Percentiles rank a stretch among this genome's conserved stretches.
phyloP scores from a whole-genome alignment of 2,797 vertebrate species.

The Argentina silus region DNA sequence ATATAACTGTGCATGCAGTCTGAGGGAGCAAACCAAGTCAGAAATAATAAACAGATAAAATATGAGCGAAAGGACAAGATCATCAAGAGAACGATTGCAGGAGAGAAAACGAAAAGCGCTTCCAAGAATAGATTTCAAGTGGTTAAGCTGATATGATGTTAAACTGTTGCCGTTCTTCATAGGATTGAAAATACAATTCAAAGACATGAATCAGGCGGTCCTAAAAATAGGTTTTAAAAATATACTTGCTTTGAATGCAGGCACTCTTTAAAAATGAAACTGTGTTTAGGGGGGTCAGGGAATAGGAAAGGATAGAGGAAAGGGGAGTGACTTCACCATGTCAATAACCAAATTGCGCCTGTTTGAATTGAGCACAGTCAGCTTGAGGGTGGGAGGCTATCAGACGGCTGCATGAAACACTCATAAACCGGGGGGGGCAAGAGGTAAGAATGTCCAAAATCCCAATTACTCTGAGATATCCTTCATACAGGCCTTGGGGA shows the following conservation, averaged over 20 bases:
- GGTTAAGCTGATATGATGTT: neutral
- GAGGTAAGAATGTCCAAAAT: conserved; percentile 6
- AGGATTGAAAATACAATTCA: conserved; percentile 15
- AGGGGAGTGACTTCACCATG: neutral
- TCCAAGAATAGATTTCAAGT: conserved; percentile 26
- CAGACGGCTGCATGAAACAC: neutral
- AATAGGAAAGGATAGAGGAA: neutral
- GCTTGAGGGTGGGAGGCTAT: neutral
- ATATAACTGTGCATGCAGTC: neutral
- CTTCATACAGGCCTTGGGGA: neutral
- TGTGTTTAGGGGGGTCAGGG: neutral
- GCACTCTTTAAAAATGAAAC: conserved; percentile 15
- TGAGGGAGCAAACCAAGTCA: neutral
- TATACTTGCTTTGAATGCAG: neutral
- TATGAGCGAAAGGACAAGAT: too few relatives aligned
- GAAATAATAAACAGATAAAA: conserved; percentile 16
- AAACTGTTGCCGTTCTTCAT: conserved; percentile 7
- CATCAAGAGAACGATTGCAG: conserved; percentile 20
- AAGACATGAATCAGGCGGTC: conserved; percentile 9
- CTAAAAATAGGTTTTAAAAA: conserved; percentile 31
- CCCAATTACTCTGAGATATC: conserved; percentile 19
- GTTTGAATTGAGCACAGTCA: neutral
- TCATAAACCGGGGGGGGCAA: neutral
- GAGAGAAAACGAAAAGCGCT: conserved; percentile 6
- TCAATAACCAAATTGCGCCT: neutral